Conservation (phyloP, 1,140 invertebrate species). For the Drosophila trapezifrons region DNA sequence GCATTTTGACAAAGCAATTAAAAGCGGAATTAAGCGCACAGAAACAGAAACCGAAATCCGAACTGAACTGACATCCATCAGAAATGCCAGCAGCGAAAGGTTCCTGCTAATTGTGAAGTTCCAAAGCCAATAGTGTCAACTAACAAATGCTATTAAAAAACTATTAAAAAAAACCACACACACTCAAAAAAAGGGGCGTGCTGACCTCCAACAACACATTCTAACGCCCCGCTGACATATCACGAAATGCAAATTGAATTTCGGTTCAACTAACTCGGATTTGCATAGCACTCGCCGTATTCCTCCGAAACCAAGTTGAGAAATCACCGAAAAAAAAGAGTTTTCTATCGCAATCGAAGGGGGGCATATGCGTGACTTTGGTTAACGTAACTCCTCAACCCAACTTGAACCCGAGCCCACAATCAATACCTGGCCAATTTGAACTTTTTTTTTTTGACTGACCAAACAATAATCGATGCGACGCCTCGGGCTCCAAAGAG, state of each 20-base stretch:
- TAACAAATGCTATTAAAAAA: constrained; percentile 14
- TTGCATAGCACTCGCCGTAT: constrained; percentile 62
- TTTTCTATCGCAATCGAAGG: constrained; percentile 62
- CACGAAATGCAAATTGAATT: constrained; percentile 75
- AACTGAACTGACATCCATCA: constrained; percentile 29
- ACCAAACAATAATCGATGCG: constrained; percentile 35
- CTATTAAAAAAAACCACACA: not conserved
- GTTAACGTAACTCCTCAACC: constrained; percentile 30
- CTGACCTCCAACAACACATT: constrained; percentile 59
- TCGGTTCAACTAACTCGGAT: constrained; percentile 32
- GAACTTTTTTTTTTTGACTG: constrained; percentile 20
- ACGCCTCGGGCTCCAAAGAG: constrained; percentile 17
- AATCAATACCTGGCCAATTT: constrained; percentile 48
- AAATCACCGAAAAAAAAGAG: constrained; percentile 56
- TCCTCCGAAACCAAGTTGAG: constrained; percentile 47
- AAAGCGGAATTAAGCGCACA: constrained; percentile 23
- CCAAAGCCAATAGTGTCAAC: constrained; percentile 44
- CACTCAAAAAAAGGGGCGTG: constrained; percentile 17
- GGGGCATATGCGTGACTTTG: constrained; percentile 67
- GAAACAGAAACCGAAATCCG: not conserved
- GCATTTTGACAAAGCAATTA: constrained; percentile 52
- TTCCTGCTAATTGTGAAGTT: constrained; percentile 46
- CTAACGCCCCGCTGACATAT: constrained; percentile 78
- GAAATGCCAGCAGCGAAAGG: constrained; percentile 36
- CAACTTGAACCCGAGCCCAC: constrained; percentile 23